Percentiles rank a stretch among this genome's conserved stretches.
Evolutionary conservation across 2,888 invertebrate species (phyloP).

Genomic region (Heliconius erato): DNA sequence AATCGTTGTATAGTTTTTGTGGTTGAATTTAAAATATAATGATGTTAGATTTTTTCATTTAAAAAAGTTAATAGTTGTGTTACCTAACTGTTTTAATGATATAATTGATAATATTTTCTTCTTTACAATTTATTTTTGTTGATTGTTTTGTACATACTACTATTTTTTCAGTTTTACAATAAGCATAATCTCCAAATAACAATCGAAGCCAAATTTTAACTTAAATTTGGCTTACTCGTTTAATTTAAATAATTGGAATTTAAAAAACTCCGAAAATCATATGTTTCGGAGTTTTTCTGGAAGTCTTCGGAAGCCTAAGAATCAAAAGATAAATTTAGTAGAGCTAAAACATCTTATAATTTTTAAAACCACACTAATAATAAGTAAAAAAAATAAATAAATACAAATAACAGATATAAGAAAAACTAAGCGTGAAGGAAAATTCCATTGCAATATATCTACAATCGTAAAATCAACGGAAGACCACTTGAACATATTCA

Average conservation of each 20-base stretch:
- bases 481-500: constrained; percentile 1
- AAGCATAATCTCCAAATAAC: not conserved
- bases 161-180: not conserved
- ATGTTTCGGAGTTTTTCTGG: too few relatives aligned
- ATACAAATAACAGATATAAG: not conserved
- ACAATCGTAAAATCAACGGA: constrained; percentile 1
- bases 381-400: too few relatives aligned
- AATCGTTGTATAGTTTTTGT: not conserved
- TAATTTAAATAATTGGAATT: not conserved
- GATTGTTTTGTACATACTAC: not conserved
- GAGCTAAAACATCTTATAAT: not conserved
- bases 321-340: too few relatives aligned
- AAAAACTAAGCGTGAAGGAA: not conserved
- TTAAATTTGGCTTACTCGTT: not conserved
- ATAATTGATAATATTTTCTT: not conserved
- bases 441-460: constrained; percentile 18
- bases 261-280: too few relatives aligned
- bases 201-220: too few relatives aligned
- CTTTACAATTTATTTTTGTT: too few relatives aligned
- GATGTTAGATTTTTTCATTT: not conserved
- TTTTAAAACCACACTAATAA: too few relatives aligned
- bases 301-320: too few relatives aligned
- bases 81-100: not conserved
- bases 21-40: not conserved
- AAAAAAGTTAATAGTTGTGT: not conserved